These are phyloP conservation scores for Rhopalosiphum maidis DNA, from an alignment of 1,140 invertebrate species.

Conservation along the genomic window DNA sequence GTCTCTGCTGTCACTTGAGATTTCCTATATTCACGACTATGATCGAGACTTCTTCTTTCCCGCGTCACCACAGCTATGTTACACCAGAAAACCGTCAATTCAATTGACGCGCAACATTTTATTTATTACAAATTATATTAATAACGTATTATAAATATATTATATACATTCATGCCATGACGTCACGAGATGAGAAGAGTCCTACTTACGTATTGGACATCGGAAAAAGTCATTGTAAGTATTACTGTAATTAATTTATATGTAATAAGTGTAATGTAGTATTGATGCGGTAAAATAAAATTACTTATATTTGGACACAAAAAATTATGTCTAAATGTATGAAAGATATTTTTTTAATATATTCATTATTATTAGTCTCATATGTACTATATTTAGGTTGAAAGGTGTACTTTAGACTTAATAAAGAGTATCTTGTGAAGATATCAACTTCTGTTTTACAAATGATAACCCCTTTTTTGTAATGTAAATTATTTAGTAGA, in stretches of 20 bases:
- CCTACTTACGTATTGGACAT: background rate
- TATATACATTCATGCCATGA: background rate
- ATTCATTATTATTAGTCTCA: background rate
- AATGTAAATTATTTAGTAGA: too few species aligned
- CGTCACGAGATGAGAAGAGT: background rate
- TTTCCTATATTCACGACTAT: background rate
- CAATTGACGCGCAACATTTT: background rate
- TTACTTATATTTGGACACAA: background rate
- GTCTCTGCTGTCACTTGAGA: background rate
- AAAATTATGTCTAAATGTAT: background rate
- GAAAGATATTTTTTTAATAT: background rate
- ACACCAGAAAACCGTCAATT: background rate
- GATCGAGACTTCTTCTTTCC: background rate
- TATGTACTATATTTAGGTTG: background rate
- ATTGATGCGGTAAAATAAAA: background rate
- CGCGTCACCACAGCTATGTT: background rate
- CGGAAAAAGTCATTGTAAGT: background rate
- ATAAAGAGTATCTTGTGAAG: too few species aligned
- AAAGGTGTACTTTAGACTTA: too few species aligned
- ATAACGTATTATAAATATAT: too few species aligned
- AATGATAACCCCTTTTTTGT: too few species aligned
- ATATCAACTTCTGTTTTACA: too few species aligned
- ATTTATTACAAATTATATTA: background rate
- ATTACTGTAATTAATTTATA: background rate
- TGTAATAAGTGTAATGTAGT: background rate